A percentile compares a stretch with the other conserved stretches of the same genome.
Conservation (phyloP, 2,888 invertebrate species). For the Calameuta filiformis region DNA sequence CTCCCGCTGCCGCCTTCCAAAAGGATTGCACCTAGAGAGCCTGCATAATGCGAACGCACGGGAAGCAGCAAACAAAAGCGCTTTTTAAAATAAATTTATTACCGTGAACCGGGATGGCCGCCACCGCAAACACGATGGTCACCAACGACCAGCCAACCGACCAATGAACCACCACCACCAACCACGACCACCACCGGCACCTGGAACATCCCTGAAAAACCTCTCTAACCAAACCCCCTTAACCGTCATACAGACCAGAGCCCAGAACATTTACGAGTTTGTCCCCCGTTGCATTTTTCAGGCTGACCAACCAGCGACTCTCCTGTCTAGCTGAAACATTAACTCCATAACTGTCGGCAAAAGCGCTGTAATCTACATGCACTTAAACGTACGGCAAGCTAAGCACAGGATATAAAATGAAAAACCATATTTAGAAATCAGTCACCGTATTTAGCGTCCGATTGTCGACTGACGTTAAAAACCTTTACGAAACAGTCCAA, state of each 20-base stretch:
- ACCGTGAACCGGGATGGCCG: slow-evolving; percentile 29
- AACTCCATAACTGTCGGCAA: slow-evolving; percentile 16
- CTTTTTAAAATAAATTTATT: slow-evolving; percentile 58
- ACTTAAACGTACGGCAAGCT: neutral
- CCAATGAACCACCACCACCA: neutral
- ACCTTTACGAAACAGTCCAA: neutral
- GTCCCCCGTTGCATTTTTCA: slow-evolving; percentile 41
- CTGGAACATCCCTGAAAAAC: neutral
- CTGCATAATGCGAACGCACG: slow-evolving; percentile 25
- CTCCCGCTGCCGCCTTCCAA: neutral
- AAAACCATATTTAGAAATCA: neutral
- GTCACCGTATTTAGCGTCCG: neutral
- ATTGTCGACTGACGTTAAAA: too few relatives aligned
- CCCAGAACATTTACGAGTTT: slow-evolving; percentile 41
- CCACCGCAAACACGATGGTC: slow-evolving; percentile 43
- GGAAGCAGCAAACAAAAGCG: slow-evolving; percentile 44
- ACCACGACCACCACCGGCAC: slow-evolving; percentile 19
- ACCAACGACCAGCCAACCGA: slow-evolving; percentile 17
- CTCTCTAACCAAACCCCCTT: slow-evolving; percentile 9
- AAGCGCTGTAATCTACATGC: slow-evolving; percentile 9
- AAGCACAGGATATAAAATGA: neutral
- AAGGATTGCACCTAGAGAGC: neutral
- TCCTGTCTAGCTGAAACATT: slow-evolving; percentile 11
- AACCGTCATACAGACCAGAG: slow-evolving; percentile 14
- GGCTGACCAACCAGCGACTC: slow-evolving; percentile 21